phyloP scores from a whole-genome alignment of 2,113 vertebrate genomes.

The Pycnonotus jocosus region DNA sequence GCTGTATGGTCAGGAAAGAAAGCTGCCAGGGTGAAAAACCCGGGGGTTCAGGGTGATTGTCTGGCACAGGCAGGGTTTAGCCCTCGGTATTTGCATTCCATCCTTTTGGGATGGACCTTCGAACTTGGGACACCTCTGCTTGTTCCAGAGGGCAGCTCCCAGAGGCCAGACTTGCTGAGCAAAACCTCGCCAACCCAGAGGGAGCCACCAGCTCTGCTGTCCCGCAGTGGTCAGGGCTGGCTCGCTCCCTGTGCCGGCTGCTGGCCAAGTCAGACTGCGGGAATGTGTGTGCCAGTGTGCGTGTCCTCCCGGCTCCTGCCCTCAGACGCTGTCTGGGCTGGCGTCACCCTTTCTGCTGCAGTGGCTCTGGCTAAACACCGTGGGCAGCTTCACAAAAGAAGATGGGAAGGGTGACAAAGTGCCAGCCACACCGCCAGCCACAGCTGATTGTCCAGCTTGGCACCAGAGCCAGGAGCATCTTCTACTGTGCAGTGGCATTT shows the following conservation, averaged over 20 bases:
- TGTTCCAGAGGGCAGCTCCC: not conserved
- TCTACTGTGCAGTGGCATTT: not conserved
- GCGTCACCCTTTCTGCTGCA: not conserved
- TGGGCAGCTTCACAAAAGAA: not conserved
- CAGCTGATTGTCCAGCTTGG: not conserved
- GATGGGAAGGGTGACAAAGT: not conserved
- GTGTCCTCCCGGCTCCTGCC: not conserved
- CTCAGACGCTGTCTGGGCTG: not conserved
- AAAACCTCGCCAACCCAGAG: not conserved
- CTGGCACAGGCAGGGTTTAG: fast-evolving
- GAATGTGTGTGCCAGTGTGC: not conserved
- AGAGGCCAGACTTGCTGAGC: not conserved
- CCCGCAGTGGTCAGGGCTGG: not conserved
- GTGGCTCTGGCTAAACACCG: not conserved
- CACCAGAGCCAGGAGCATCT: not conserved
- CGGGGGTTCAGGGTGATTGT: not conserved
- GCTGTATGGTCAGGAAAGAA: fast-evolving
- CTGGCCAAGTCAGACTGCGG: not conserved
- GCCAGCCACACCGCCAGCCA: fast-evolving
- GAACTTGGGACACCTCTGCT: no score
- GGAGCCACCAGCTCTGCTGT: not conserved
- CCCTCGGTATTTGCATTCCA: fast-evolving
- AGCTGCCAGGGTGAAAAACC: not conserved
- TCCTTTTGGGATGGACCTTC: not conserved
- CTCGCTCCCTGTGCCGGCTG: not conserved